Base-by-base conservation (phyloP, 2,888 invertebrate species). In the Phragmatobia fuliginosa region DNA sequence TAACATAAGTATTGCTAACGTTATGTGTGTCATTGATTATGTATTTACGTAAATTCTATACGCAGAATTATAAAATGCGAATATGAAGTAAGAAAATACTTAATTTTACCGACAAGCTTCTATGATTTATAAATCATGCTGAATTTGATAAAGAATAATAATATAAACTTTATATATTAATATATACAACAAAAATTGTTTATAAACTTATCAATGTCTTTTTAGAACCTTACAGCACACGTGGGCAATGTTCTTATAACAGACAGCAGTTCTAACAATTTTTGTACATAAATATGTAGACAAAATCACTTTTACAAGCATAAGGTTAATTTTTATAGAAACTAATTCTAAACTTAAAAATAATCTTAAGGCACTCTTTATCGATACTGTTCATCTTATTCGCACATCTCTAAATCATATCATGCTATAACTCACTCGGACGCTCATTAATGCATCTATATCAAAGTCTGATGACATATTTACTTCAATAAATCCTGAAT, bases 381-480 rank as follows among this genome's bases (percentile, higher is more conserved):
- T 65, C 64, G 58, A 64, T 21, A 41, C 2, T 11, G 28, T 58
- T 62, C 67, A 68, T 71, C 63, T 72, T 10, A 73, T 4, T 38
- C 63, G 56, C 41, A 28, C 81, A 73, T 63, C 83, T 62, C 25
- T 60, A 67, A 16, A 16, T 28, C 84, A 87, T 87, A 88, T 87
- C 79, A 71, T 70, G 70, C 72, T 61, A 72, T 90, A 90, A 88
- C 81, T 90, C 89, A 89, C 81, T 62, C 80, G 62, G 72, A 77
- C 80, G 82, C 86, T 89, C 87, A 90, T 89, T 90, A 91, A 88
- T 87, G 88, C 84, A 82, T 82, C 82, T 73, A 85, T 88, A 90
- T 91, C 90, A 91, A 91, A 91, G 90, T 75, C 82, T 88, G 91
- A 90, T 87, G 91, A 91, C 91, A 89, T 87, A 90, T 91, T 90